Conservation (phyloP, 2,888 invertebrate genomes). For the Drosophila sordidapex region DNA sequence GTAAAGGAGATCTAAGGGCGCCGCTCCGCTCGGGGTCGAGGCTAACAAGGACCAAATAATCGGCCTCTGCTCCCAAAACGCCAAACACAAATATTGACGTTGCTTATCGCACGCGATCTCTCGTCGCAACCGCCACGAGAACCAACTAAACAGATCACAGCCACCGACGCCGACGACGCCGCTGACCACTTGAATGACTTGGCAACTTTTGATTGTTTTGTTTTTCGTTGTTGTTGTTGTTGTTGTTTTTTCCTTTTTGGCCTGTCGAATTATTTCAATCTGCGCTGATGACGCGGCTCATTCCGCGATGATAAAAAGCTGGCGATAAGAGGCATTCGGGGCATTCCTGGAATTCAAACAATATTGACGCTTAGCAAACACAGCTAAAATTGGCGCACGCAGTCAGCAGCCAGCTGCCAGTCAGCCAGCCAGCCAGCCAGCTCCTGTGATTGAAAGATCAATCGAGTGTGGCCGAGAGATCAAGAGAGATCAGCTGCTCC, state of each 20-base stretch:
- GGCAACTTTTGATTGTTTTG: conserved; percentile 55
- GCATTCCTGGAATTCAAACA: conserved; percentile 57
- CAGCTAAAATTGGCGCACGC: conserved; percentile 65
- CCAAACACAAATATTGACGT: conserved; percentile 77
- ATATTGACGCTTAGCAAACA: conserved; percentile 45
- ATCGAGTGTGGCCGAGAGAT: conserved; percentile 42
- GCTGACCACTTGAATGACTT: conserved; percentile 70
- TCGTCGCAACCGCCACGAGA: conserved; percentile 4
- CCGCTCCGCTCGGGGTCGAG: conserved; percentile 27
- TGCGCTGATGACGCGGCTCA: conserved; percentile 76
- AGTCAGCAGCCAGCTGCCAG: conserved; percentile 42
- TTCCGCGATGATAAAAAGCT: conserved; percentile 74
- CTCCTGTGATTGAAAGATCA: conserved; percentile 72
- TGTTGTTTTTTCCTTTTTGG: conserved; percentile 4
- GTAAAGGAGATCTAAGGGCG: conserved; percentile 9
- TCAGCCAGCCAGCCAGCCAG: neutral
- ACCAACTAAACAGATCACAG: conserved; percentile 44
- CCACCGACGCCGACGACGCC: conserved; percentile 35
- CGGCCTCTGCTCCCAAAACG: conserved; percentile 51
- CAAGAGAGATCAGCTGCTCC: conserved; percentile 52
- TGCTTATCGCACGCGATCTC: conserved; percentile 77
- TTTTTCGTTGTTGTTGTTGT: conserved; percentile 4
- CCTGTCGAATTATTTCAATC: conserved; percentile 75
- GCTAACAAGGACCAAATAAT: conserved; percentile 65
- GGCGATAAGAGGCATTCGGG: conserved; percentile 60